Evolutionary conservation across 2,797 vertebrate species (phyloP), one percentile per base, ranked within the genome.

Genomic region (Neopelma chrysocephalum): DNA sequence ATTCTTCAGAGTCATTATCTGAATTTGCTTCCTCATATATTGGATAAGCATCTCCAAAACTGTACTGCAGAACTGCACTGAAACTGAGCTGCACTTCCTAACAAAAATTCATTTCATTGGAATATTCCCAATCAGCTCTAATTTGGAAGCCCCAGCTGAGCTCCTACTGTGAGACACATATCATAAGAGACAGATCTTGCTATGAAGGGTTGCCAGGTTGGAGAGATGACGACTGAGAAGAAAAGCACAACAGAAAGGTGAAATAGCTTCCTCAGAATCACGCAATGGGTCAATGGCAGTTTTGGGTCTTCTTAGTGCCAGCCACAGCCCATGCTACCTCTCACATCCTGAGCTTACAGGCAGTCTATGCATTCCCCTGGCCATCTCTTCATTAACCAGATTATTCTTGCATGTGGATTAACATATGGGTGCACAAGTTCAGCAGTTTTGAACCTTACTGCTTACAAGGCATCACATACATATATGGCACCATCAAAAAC

Each of bases 191-290:
- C 88, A 94, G 94, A 48, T 94, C 85, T 81, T 43, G 77, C 85
- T 94, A 91, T 91, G 85, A 89, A 68, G 66, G 86, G 56, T 80
- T 94, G 60, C 53, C 10, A 10, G 80, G 77, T 73, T 89, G 88
- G 78, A 68, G 77, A 73, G 77, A 54, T 0, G 32, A 70, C 70
- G 38, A 64, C 73, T 95, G 87, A 73, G 80, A 94, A 76, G 66
- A 86, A 91, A 93, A 96, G 81, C 48, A 77, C 72, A 96, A 54
- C 6, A 42, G 93, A 82, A 94, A 95, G 90, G 86, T 91, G 90
- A 94, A 94, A 94, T 23, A 19, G 47, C 68, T 93, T 83, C 65
- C 82, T 91, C 15, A 53, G 66, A 84, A 79, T 64, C 70, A n/a
- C 2, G 4, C 56, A 64, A 58, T 27, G 82, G 66, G 73, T 91